These are phyloP conservation scores for Dipodomys stephensi DNA, from an alignment of 2,113 vertebrate genomes.

Conservation along the genomic window DNA sequence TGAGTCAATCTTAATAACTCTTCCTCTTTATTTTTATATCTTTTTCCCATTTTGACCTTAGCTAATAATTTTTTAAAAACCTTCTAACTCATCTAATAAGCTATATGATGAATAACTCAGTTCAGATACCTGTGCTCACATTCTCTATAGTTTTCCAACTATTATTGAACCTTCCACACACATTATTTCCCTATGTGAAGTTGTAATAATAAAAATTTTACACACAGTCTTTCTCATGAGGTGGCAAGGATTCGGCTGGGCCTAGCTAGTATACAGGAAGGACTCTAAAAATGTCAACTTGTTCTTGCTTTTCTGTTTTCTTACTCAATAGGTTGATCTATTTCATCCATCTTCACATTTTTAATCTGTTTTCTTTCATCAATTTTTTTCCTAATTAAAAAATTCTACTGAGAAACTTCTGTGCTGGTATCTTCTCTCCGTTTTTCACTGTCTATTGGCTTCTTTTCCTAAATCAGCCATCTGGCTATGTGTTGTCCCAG, in stretches of 20 bases:
- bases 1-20: neutral
- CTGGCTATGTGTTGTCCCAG: neutral
- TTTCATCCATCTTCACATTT: neutral
- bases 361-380: neutral
- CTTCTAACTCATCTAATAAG: neutral
- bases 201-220: neutral
- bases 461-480: neutral
- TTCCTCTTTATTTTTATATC: neutral
- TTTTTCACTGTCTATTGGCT: neutral
- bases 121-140: neutral
- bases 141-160: neutral
- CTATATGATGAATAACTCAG: neutral
- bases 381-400: neutral
- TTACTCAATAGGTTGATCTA: neutral
- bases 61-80: neutral
- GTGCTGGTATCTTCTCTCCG: neutral
- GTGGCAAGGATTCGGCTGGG: neutral
- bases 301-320: neutral
- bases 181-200: neutral
- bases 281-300: no score
- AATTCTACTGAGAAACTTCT: neutral
- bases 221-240: neutral
- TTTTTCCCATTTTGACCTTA: neutral
- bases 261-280: neutral
- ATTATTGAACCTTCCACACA: neutral